Evolutionary conservation across 2,797 vertebrate species (phyloP).

Genomic region (Gallinago stenura): DNA sequence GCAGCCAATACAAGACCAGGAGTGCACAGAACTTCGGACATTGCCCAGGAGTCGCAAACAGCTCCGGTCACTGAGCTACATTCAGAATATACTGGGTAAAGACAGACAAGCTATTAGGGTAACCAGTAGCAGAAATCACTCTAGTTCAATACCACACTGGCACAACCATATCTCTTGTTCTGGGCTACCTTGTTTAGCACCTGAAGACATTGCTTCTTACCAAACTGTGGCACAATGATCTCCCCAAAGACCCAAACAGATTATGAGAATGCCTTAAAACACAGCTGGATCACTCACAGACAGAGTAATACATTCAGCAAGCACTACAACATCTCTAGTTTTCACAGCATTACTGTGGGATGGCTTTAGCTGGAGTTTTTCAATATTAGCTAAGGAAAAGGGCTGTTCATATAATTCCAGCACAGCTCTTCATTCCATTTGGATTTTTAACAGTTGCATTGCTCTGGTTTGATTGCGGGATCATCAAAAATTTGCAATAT

Average conservation of each 20-base stretch:
- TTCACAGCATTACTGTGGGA: neutral
- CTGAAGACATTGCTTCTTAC: neutral
- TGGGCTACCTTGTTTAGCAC: neutral
- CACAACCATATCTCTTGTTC: neutral
- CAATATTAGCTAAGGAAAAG: neutral
- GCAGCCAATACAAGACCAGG: neutral
- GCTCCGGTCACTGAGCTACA: neutral
- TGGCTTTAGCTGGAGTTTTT: neutral
- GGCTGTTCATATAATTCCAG: neutral
- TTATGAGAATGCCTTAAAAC: neutral
- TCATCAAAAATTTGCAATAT: constrained; percentile 20
- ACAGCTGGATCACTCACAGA: neutral
- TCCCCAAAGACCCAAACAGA: neutral
- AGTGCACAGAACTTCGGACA: neutral
- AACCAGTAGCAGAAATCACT: neutral
- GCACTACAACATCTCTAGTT: neutral
- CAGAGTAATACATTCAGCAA: neutral
- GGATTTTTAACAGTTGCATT: constrained; percentile 11
- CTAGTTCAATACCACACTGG: neutral
- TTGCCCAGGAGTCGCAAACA: neutral
- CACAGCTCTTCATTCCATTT: constrained; percentile 10
- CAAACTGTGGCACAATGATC: constrained; percentile 5
- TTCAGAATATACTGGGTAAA: neutral
- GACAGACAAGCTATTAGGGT: neutral
- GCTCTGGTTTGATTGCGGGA: neutral